Percentiles rank a stretch among this genome's conserved stretches.
Evolutionary conservation across 1,140 invertebrate genomes (phyloP).

Genomic region (Tribolium madens): DNA sequence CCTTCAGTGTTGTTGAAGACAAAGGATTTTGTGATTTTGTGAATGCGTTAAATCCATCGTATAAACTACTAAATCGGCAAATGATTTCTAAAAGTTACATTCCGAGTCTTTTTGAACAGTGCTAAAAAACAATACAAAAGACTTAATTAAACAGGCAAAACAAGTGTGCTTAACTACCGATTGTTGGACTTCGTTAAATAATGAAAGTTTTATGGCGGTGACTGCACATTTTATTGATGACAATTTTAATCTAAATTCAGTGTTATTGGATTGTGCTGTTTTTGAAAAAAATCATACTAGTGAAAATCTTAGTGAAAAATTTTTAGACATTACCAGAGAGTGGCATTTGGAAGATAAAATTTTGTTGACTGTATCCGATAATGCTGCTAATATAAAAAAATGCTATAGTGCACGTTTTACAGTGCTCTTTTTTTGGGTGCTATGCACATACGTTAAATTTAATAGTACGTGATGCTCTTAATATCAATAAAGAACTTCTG

Average conservation of each 20-base stretch:
- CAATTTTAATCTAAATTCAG: conserved; percentile 35
- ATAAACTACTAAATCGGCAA: conserved; percentile 57
- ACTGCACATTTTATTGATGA: conserved; percentile 44
- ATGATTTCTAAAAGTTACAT: conserved; percentile 49
- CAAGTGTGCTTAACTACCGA: conserved; percentile 42
- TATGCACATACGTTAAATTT: conserved; percentile 59
- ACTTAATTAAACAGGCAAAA: conserved; percentile 1
- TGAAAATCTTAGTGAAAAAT: conserved; percentile 42
- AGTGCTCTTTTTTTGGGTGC: conserved; percentile 57
- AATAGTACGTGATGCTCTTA: conserved; percentile 41
- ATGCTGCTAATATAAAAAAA: conserved; percentile 59
- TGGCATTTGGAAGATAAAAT: conserved; percentile 56
- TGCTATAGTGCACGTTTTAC: conserved; percentile 49
- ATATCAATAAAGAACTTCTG: conserved; percentile 24
- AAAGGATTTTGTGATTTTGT: conserved; percentile 56
- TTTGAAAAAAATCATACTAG: conserved; percentile 50
- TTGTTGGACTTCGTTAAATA: conserved; percentile 50
- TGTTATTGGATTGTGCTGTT: conserved; percentile 46
- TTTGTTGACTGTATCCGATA: conserved; percentile 56
- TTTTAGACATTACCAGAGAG: conserved; percentile 48
- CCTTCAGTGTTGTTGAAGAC: conserved; percentile 59
- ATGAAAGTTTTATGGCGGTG: conserved; percentile 42
- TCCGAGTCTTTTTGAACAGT: conserved; percentile 45
- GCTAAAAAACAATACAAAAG: conserved; percentile 16
- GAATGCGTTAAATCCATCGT: conserved; percentile 56